These are phyloP conservation scores for Falcunculus frontatus DNA, from an alignment of 2,113 vertebrate species.

Conservation along the genomic window DNA sequence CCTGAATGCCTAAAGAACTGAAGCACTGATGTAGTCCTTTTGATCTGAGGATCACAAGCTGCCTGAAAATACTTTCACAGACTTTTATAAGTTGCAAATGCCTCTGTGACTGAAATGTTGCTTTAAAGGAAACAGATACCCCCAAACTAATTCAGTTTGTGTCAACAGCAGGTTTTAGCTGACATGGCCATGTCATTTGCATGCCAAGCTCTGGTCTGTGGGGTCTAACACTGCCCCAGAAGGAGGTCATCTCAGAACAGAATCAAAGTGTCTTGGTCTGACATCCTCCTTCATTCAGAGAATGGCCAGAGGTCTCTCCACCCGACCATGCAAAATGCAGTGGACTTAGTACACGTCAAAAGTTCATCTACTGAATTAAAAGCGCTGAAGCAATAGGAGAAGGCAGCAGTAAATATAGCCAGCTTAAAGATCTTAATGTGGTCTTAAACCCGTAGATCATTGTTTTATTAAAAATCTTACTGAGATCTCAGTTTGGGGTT, in stretches of 20 bases:
- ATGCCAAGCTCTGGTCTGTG: neutral
- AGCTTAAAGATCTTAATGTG: neutral
- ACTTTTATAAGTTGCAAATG: neutral
- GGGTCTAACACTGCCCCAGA: neutral
- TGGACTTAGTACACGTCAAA: neutral
- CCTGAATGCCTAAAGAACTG: slow-evolving; percentile 48
- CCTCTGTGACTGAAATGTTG: slow-evolving; percentile 32
- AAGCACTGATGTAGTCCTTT: slow-evolving; percentile 55
- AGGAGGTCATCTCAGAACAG: neutral
- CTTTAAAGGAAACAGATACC: neutral
- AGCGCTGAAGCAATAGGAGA: neutral
- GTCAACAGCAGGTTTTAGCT: neutral
- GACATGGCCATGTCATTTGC: neutral
- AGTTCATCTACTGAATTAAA: neutral
- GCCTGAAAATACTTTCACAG: slow-evolving; percentile 46
- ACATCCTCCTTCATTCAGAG: neutral
- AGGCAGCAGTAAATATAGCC: neutral
- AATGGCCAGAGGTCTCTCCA: neutral
- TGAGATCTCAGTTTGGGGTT: neutral
- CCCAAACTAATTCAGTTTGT: neutral
- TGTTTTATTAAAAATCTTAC: neutral
- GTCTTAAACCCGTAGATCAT: neutral
- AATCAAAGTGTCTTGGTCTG: neutral
- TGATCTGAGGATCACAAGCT: slow-evolving; percentile 61
- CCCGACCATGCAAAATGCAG: neutral